Evolutionary conservation across 2,113 vertebrate genomes (phyloP).

Genomic region (Bungarus multicinctus): DNA sequence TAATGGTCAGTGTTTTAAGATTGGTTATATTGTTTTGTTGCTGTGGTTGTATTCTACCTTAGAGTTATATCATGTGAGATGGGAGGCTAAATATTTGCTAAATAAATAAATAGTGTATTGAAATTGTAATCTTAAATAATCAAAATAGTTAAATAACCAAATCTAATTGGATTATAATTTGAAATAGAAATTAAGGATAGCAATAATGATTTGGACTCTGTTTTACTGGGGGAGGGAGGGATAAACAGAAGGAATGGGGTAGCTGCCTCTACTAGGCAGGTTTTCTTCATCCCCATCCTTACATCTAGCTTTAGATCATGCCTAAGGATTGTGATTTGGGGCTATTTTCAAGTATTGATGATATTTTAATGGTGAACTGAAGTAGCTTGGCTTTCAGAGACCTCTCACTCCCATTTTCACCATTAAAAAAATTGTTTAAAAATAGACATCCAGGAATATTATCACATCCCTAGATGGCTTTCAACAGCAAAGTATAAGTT

Average conservation of each 20-base stretch:
- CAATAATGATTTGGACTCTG: background rate
- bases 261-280: background rate
- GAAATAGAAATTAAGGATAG: background rate
- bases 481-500: background rate
- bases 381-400: background rate
- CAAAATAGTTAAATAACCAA: background rate
- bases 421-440: background rate
- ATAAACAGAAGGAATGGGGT: background rate
- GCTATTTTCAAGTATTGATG: background rate
- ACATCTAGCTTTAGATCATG: background rate
- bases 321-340: background rate
- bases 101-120: background rate
- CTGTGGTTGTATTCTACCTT: no score
- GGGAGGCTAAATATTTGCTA: background rate
- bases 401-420: background rate
- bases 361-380: background rate
- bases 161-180: background rate
- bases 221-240: background rate
- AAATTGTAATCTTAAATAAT: background rate
- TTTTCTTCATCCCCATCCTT: background rate
- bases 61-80: no score
- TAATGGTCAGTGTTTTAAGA: background rate
- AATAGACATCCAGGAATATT: background rate
- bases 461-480: background rate
- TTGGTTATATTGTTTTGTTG: background rate